These are phyloP conservation scores for Calameuta pallipes DNA, from an alignment of 2,888 invertebrate species.

Conservation along the genomic window DNA sequence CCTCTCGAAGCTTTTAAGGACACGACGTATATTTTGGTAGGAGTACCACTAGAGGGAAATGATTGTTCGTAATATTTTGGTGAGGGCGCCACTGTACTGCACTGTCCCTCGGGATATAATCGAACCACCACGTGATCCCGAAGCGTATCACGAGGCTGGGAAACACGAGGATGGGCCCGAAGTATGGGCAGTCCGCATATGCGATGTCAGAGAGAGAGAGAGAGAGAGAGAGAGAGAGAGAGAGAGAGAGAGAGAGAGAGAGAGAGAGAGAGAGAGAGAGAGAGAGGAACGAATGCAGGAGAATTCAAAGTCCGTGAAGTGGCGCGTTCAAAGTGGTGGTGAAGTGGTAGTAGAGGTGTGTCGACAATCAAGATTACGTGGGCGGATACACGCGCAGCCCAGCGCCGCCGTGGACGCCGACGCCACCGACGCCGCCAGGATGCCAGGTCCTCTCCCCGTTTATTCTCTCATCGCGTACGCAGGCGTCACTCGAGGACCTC, in stretches of 20 bases:
- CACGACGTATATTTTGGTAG: neutral
- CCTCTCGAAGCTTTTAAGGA: neutral
- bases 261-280: neutral
- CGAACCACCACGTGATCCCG: neutral
- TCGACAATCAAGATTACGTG: conserved; percentile 63
- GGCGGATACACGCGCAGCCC: conserved; percentile 61
- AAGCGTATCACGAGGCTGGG: neutral
- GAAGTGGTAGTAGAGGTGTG: conserved; percentile 46
- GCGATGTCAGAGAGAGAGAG: conserved; percentile 12
- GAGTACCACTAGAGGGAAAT: neutral
- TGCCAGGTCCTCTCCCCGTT: conserved; percentile 22
- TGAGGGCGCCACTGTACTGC: neutral
- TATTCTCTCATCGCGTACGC: neutral
- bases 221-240: neutral
- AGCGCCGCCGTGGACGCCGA: conserved; percentile 47
- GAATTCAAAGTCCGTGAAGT: conserved; percentile 6
- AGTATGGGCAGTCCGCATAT: neutral
- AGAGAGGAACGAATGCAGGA: conserved; percentile 1
- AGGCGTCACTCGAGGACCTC: neutral
- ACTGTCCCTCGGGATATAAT: neutral
- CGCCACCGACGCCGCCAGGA: neutral
- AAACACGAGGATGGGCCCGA: neutral
- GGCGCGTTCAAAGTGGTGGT: neutral
- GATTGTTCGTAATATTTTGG: neutral
- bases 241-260: neutral